Base-by-base conservation (phyloP, 1,140 invertebrate genomes). In the Aporrectodea caliginosa region DNA sequence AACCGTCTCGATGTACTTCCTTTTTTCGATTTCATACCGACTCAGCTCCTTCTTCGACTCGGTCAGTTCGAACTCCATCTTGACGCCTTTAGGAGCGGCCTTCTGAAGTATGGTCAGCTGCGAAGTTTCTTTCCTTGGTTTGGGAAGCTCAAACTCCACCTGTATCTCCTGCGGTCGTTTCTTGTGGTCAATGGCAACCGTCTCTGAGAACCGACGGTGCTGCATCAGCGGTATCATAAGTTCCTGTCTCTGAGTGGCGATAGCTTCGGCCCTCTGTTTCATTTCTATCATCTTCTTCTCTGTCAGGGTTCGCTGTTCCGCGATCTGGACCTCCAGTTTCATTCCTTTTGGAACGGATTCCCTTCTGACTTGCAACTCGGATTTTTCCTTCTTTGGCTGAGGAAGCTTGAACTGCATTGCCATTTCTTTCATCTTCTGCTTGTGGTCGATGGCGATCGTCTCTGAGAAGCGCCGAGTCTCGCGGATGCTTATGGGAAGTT, bases 391-490 rank as follows among this genome's bases (percentile, higher is more conserved):
- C 33, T 35, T 35, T 33, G 79, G 35, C 22, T 33, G 73, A 34
- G 73, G 35, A n/a, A 80, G 29, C 16, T 77, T 31, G 69, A 80
- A 80, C 70, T 80, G 79, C 75, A 80, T n/a, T 32, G 35, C 43
- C 79, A 80, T 80, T 35, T 81, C 78, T 30, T 78, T 30, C 72
- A 69, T 0, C 27, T 69, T 78, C 35, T 81, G 31, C 58, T 78
- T 81, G 58, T 73, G 76, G 34, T 81, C 80, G 74, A 81, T 77
- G 16, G 76, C 76, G 32, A 81, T 81, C 31, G 80, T 81, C 35
- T 81, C 80, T 29, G 80, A 81, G 58, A 81, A 81, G 30, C 80
- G 75, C 16, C 80, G 68, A 16, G 71, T 74, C 43, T 81, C 80
- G n/a, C 68, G 70, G 35, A 78, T 78, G 30, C 29, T 30, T 31